Evolutionary conservation across 2,113 vertebrate species (phyloP), one percentile per base, ranked within the genome.

Genomic region (Gnathonemus echidnorhynchus): DNA sequence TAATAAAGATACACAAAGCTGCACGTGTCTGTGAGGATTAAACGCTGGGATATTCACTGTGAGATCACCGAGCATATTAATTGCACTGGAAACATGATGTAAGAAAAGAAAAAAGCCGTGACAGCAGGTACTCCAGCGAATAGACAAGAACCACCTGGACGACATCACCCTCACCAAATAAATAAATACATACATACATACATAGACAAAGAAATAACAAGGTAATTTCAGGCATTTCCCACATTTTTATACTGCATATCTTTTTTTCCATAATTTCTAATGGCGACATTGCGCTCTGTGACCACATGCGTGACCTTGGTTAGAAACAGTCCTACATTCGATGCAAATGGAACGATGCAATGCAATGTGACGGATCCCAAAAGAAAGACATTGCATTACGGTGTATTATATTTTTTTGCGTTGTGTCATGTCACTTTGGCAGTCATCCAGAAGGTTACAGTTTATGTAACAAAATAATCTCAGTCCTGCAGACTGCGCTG

Each of bases 401-500:
- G 62, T 70, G 10, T 70, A 13, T 70, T 70, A 70, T 31, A 13
- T 70, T 31, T 66, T 19, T 42, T 31, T 3, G 35, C 21, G 45
- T 39, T 46, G 17, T 86, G 52, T 46, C 48, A 89, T 85, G 3
- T 58, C 50, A 49, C 19, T 49, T 74, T 27, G 19, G 27, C 86
- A 53, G 45, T 46, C 42, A 46, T 85, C 70, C 90, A 77, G 58
- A 2, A 91, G 84, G 91, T 91, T 70, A 35, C 58, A 17, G 62
- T 94, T 94, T 94, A 91, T 93, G 50, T 56, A 88, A 91, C 91
- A 70, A 89, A 94, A 92, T 94, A 94, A 95, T 93, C 92, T 91
- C 70, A 89, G 91, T 89, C n/a, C 84, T 89, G 31, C 86, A 48
- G 45, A 46, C 24, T 85, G 83, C 83, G 45, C 24, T 85, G 0